A percentile compares a stretch with the other conserved stretches of the same genome.
These are phyloP conservation scores for Psophia crepitans DNA, from an alignment of 2,113 vertebrate species.

Conservation along the genomic window DNA sequence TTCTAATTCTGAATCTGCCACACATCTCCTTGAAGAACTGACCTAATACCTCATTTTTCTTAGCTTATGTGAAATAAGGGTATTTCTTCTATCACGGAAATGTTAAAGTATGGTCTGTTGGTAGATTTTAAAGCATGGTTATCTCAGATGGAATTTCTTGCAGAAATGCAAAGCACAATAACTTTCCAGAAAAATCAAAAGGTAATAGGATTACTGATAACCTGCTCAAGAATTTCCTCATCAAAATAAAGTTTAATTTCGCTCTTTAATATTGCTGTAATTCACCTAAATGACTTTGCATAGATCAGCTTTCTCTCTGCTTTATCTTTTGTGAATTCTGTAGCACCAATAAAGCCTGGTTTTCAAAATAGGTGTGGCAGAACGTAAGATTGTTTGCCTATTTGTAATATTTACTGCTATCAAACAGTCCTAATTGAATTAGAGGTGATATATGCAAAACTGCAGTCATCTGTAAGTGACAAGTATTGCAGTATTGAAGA, in stretches of 20 bases:
- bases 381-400: background rate
- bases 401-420: background rate
- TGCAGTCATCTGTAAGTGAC: background rate
- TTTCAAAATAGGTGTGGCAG: background rate
- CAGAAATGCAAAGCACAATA: background rate
- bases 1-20: background rate
- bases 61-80: background rate
- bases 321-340: background rate
- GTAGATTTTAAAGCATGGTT: background rate
- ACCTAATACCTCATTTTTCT: background rate
- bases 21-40: background rate
- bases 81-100: background rate
- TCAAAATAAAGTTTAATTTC: background rate
- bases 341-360: background rate
- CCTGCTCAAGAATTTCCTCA: background rate
- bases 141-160: background rate
- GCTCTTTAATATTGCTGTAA: background rate
- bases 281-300: background rate
- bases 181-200: background rate
- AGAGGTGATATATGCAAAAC: background rate
- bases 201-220: background rate
- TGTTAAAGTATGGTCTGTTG: background rate
- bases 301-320: background rate
- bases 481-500: background rate
- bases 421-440: background rate